Base-by-base conservation (phyloP, 2,113 vertebrate genomes). In the Turnix velox region DNA sequence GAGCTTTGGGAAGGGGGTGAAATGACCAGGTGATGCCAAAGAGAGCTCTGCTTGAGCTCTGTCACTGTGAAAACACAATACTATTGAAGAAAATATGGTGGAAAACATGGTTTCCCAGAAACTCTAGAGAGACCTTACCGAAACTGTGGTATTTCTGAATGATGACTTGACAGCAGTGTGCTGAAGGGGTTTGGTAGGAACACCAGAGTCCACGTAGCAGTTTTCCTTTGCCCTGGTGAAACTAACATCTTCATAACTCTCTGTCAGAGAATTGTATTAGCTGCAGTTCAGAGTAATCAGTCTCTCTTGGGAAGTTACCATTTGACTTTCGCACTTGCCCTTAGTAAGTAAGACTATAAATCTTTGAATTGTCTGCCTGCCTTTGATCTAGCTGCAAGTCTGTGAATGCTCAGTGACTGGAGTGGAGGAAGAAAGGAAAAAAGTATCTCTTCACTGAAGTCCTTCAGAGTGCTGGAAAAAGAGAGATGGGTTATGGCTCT, bases 261-360 rank as follows among this genome's bases (percentile, higher is more conserved):
- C 69, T 84, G 88, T 88, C 88, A 73, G 76, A 33, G 62, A 89
- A 71, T 62, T 63, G 74, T 91, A 85, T 73, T 85, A 92, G 84
- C 63, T 94, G 71, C 79, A 94, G 62, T 87, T 92, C 91, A 74
- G 57, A 85, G 88, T 48, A 95, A 89, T 96, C 84, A 80, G 87
- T 93, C 84, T 94, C 77, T 94, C 88, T 86, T 52, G 77, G 81
- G 85, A 95, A 83, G 88, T 80, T 80, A 71, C 58, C 45, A 15
- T 71, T 79, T 89, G 83, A 89, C 92, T 96, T 95, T 93, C 9
- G 14, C 87, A 39, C 81, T 95, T 95, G 88, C 81, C 84, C 92
- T 95, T 74, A 66, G 67, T 79, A 90, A 91, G 88, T 69, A 94
- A 86, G 62, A 54, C 77, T 43, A 93, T 94, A 92, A 95, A 95